A percentile compares a stretch with the other conserved stretches of the same genome.
Evolutionary conservation across 1,140 invertebrate genomes (phyloP).

Genomic region (Caenorhabditis inopinata): DNA sequence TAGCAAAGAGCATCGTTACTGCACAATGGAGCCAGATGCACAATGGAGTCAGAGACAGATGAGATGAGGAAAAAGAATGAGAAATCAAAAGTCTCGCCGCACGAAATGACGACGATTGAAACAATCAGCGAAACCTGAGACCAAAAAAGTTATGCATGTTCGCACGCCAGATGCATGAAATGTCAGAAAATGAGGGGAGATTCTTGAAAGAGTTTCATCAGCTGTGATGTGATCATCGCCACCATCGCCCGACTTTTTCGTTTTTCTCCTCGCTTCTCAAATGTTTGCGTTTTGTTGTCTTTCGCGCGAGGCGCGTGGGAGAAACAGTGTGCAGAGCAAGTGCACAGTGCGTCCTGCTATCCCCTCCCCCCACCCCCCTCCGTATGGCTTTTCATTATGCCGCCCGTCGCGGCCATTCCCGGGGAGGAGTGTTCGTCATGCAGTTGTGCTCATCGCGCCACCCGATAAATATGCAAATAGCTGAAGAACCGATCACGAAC

Average conservation of each 20-base stretch:
- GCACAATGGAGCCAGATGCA: background rate
- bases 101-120: background rate
- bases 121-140: background rate
- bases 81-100: background rate
- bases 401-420: background rate
- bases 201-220: constrained; percentile 2
- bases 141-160: constrained; percentile 13
- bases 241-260: background rate
- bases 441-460: background rate
- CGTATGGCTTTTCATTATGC: constrained; percentile 24
- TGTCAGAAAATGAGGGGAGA: background rate
- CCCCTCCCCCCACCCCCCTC: background rate
- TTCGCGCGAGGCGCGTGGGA: constrained; percentile 12
- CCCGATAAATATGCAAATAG: constrained; percentile 30
- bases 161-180: background rate
- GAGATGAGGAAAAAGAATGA: background rate
- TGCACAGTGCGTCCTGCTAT: constrained; percentile 2
- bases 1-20: background rate
- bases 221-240: constrained; percentile 3
- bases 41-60: background rate
- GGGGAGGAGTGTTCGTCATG: background rate
- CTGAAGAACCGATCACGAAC: constrained; percentile 29
- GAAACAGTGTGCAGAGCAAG: background rate
- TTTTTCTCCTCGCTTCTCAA: background rate
- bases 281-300: constrained; percentile 30